phyloP scores from a whole-genome alignment of 2,888 invertebrate genomes.

The Rhorus exstirpatorius region DNA sequence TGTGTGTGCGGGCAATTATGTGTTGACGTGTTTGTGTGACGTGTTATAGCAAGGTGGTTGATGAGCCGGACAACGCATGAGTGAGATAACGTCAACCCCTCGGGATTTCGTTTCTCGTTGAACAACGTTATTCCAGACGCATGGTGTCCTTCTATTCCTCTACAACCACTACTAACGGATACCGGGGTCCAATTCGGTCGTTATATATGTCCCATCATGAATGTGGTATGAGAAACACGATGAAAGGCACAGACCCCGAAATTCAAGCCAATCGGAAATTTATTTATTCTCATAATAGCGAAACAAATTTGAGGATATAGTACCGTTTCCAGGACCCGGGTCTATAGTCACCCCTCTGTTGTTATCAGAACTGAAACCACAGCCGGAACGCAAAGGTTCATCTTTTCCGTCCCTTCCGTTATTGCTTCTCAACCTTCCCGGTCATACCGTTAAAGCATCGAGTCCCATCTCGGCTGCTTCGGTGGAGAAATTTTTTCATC shows the following conservation, averaged over 20 bases:
- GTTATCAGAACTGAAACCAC: background rate
- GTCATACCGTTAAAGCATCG: too few species aligned
- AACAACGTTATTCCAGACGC: too few species aligned
- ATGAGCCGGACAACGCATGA: slow-evolving; percentile 7
- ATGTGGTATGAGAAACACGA: too few species aligned
- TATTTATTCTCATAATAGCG: background rate
- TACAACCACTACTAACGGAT: too few species aligned
- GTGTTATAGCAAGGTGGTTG: slow-evolving; percentile 8
- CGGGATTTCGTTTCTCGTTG: too few species aligned
- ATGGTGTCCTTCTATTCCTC: too few species aligned
- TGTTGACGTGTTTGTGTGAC: slow-evolving; percentile 27
- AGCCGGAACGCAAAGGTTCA: background rate
- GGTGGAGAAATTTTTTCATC: background rate
- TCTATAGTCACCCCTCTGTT: background rate
- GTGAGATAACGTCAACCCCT: slow-evolving; percentile 8
- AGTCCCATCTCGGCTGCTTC: too few species aligned
- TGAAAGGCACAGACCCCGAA: too few species aligned
- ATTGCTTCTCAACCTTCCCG: slow-evolving; percentile 11
- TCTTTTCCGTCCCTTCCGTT: background rate
- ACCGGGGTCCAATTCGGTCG: too few species aligned
- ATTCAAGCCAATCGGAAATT: background rate
- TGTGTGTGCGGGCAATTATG: slow-evolving; percentile 14
- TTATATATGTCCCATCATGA: too few species aligned
- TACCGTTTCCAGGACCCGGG: background rate
- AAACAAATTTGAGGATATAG: background rate